These are phyloP conservation scores for Leptosomus discolor DNA, from an alignment of 2,113 vertebrate species.

Conservation along the genomic window DNA sequence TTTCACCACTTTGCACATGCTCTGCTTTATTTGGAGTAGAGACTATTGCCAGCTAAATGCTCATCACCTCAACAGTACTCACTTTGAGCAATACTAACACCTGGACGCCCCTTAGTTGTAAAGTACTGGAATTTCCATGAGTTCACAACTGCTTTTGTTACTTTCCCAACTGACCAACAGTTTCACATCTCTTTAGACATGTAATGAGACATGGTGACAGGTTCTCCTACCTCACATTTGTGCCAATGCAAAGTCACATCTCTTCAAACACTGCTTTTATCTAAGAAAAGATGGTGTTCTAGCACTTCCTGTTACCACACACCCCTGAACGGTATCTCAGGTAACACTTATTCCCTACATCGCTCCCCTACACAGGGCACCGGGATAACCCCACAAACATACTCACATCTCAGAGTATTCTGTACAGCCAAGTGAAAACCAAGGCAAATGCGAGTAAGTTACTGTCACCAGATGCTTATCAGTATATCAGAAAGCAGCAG, in stretches of 20 bases:
- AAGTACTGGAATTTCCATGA: neutral
- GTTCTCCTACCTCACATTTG: neutral
- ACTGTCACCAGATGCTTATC: neutral
- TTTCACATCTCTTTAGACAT: neutral
- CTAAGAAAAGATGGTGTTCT: neutral
- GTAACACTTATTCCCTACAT: neutral
- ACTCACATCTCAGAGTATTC: neutral
- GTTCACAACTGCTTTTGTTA: neutral
- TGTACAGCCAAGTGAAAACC: neutral
- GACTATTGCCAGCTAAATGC: neutral
- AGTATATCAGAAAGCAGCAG: neutral
- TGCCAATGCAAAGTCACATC: neutral
- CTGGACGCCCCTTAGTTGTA: neutral
- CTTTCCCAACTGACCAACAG: neutral
- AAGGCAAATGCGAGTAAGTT: neutral
- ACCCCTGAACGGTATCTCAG: neutral
- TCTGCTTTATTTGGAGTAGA: neutral
- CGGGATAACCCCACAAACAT: neutral
- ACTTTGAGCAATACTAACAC: neutral
- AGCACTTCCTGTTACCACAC: neutral
- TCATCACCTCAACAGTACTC: neutral
- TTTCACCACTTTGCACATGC: neutral
- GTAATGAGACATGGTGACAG: accelerated
- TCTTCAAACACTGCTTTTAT: neutral
- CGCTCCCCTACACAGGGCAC: neutral